A percentile compares a stretch with the other conserved stretches of the same genome.
Evolutionary conservation across 35 echinoderm and acorn worm species (phyloP).

Genomic region (Ophiothrix spiculata): DNA sequence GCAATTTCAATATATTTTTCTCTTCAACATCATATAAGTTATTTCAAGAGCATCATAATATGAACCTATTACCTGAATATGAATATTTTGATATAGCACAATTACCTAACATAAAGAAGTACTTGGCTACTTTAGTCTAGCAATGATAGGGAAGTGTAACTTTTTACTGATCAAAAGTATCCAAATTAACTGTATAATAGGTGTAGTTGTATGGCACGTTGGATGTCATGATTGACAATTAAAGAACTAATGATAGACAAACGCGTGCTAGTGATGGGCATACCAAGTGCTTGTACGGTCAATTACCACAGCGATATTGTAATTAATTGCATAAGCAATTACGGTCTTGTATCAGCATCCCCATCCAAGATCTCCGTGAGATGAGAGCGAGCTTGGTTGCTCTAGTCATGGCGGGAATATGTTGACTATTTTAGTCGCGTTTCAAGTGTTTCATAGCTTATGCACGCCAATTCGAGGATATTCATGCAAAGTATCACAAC

Average conservation of each 20-base stretch:
- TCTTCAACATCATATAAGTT: background rate
- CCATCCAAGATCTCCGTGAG: too few relatives aligned
- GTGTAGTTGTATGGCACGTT: background rate
- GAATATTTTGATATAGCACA: background rate
- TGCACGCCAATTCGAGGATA: background rate
- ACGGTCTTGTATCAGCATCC: too few relatives aligned
- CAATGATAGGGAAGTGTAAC: background rate
- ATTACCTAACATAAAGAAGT: background rate
- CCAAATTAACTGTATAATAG: slow-evolving; percentile 6
- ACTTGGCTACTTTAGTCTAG: background rate
- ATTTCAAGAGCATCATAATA: background rate
- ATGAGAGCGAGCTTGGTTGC: too few relatives aligned
- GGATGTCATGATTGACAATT: background rate
- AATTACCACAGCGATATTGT: background rate
- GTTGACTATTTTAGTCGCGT: background rate
- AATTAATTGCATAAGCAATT: slow-evolving; percentile 9
- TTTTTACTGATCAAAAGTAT: background rate
- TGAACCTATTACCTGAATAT: background rate
- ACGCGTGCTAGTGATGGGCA: background rate
- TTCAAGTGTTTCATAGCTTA: slow-evolving; percentile 16
- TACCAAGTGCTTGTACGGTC: background rate
- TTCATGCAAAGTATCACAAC: slow-evolving; percentile 8
- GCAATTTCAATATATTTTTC: too few relatives aligned
- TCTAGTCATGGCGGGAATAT: background rate
- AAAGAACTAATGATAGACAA: background rate